These are phyloP conservation scores for Acropora tenuis DNA, from an alignment of 64 coral and sea anemone species.

Conservation along the genomic window DNA sequence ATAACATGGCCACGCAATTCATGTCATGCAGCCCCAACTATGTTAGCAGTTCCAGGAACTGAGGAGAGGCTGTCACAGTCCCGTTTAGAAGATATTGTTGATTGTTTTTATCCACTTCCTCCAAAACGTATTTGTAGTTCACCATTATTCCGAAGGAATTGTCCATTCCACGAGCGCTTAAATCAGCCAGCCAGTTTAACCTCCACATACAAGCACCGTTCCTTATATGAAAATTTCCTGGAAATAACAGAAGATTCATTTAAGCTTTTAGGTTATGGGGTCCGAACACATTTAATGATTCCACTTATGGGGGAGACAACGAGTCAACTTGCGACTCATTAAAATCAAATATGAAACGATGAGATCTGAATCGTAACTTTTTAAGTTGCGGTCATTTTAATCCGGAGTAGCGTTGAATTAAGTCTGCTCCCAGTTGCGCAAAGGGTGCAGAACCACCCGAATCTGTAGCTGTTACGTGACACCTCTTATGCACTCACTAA, in stretches of 20 bases:
- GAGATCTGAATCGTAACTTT: too few relatives aligned
- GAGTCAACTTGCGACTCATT: too few relatives aligned
- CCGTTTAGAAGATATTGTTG: conserved; percentile 91
- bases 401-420: too few relatives aligned
- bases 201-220: conserved; percentile 98
- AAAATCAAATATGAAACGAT: too few relatives aligned
- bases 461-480: too few relatives aligned
- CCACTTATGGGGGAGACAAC: too few relatives aligned
- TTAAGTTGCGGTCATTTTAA: too few relatives aligned
- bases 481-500: too few relatives aligned
- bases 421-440: too few relatives aligned
- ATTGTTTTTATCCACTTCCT: conserved; percentile 87
- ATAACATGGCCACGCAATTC: background rate
- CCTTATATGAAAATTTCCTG: conserved; percentile 96
- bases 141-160: conserved; percentile 95
- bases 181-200: conserved; percentile 92
- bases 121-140: conserved; percentile 92
- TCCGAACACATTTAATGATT: too few relatives aligned
- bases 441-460: too few relatives aligned
- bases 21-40: background rate
- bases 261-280: too few relatives aligned
- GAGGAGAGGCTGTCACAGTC: conserved; percentile 67
- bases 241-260: background rate
- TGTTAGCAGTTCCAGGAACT: conserved; percentile 62
- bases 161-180: conserved; percentile 63